Conservation (phyloP, 2,888 invertebrate species). For the Aphrophora alni region DNA sequence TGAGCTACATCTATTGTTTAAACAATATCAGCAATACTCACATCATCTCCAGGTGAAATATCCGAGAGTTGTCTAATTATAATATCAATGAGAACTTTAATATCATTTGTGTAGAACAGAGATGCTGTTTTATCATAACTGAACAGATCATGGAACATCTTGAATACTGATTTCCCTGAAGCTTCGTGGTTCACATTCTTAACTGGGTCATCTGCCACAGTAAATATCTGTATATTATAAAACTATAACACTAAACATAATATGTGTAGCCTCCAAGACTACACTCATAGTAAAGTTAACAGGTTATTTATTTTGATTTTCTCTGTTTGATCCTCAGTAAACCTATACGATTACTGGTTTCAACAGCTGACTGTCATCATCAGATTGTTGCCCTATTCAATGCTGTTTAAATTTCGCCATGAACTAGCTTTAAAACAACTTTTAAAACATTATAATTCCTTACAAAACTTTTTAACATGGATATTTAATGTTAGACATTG, state of each 20-base stretch:
- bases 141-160: constrained; percentile 88
- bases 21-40: too few relatives aligned
- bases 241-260: too few relatives aligned
- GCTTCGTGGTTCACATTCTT: constrained; percentile 84
- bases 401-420: too few relatives aligned
- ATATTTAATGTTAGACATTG: too few relatives aligned
- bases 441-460: too few relatives aligned
- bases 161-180: constrained; percentile 84
- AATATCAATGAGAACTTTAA: constrained; percentile 92
- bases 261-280: background rate
- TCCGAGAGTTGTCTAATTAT: constrained; percentile 90
- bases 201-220: constrained; percentile 81
- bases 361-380: too few relatives aligned
- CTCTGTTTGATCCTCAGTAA: too few relatives aligned
- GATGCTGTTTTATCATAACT: constrained; percentile 78
- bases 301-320: constrained; percentile 28
- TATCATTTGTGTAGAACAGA: constrained; percentile 94
- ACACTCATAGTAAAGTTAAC: constrained; percentile 14
- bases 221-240: background rate
- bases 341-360: too few relatives aligned
- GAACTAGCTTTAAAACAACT: too few relatives aligned
- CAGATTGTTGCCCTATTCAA: too few relatives aligned
- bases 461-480: too few relatives aligned
- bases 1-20: too few relatives aligned
- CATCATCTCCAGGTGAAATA: constrained; percentile 84